Evolutionary conservation across 2,797 vertebrate species (phyloP), one percentile per base, ranked within the genome.

Genomic region (Coregonus suidteri): DNA sequence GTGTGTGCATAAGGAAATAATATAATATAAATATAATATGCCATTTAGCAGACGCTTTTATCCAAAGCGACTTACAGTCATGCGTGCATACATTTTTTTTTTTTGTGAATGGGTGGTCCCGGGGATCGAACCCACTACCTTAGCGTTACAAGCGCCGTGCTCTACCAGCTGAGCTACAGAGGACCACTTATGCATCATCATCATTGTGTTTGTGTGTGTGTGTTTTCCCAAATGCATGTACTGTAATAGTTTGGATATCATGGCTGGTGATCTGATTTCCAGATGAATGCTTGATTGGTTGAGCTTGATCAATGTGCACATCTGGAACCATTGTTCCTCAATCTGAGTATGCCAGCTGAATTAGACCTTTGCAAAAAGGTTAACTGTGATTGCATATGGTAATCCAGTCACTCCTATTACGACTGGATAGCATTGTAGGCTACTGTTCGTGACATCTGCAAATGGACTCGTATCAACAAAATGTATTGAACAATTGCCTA

Each of bases 251-350:
- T 59, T 18, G 54, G 54, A 16, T 59, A 59, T 59, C 54, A 59
- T 18, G 15, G 54, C 18, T n/a, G 54, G 54, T 59, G 16, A n/a
- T 59, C 15, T 18, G 54, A 59, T 59, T 59, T 59, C n/a, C 54
- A 59, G 15, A 35, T 64, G 7, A 72, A n/a, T 34, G 53, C 35
- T 1, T 30, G 13, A 62, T 52, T 59, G 37, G 7, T 62, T 66
- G 76, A 20, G 73, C 53, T 56, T 54, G 41, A n/a, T 35, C 34
- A 47, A 41, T 52, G 52, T 76, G 35, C 65, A 30, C 35, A 30
- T 64, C 25, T 47, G 41, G 41, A 47, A 47, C 15, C 18, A 59
- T 18, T 59, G 56, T 59, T 59, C 54, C 16, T 54, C 53, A 56
- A 6, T 56, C 41, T 47, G 9, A 15, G 54, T 74, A 31, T 41